Conservation (phyloP, 1,140 invertebrate genomes). For the Microplitis mediator region DNA sequence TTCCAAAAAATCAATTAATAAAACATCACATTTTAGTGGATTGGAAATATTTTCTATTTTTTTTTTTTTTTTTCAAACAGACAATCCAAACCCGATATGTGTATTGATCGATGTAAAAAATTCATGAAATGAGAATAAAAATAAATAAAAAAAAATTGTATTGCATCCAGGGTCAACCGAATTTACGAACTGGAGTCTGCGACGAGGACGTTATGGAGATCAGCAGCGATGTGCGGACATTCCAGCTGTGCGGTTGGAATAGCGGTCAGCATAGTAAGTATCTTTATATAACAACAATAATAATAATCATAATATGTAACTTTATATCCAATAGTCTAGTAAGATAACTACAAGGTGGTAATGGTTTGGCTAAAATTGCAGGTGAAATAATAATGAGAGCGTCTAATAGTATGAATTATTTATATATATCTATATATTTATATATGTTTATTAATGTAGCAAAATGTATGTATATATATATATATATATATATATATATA, state of each 20-base stretch:
- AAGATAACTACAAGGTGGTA: no score
- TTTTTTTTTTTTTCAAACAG: background rate
- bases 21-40: no score
- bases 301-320: no score
- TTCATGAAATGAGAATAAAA: background rate
- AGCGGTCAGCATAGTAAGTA: slow-evolving; percentile 80
- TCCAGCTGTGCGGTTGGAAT: slow-evolving; percentile 79
- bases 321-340: no score
- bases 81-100: background rate
- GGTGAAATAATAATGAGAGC: no score
- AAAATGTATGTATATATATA: no score
- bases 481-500: no score
- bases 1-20: no score
- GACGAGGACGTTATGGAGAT: slow-evolving; percentile 73
- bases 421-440: no score
- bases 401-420: no score
- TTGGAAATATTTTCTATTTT: background rate
- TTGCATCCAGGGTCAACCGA: slow-evolving; percentile 74
- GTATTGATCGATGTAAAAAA: background rate
- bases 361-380: no score
- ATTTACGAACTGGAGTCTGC: slow-evolving; percentile 77
- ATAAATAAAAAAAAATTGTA: slow-evolving; percentile 13
- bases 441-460: no score
- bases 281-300: background rate
- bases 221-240: slow-evolving; percentile 63